These are phyloP conservation scores for Drosophila azteca DNA, from an alignment of 1,140 invertebrate species.

Conservation along the genomic window DNA sequence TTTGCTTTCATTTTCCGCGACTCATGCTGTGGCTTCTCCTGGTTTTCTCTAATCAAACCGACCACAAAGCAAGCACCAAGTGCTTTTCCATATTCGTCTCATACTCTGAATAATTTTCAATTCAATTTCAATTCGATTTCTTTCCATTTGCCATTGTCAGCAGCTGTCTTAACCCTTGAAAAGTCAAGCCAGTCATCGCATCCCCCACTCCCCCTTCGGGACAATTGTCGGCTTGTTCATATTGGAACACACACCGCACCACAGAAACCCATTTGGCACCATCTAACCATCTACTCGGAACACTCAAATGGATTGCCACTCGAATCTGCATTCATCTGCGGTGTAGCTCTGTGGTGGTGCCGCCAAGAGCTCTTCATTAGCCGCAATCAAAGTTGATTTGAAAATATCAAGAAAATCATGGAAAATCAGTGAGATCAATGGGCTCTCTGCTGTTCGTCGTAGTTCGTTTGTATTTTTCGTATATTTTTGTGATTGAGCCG, in stretches of 20 bases:
- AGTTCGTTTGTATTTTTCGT: constrained; percentile 19
- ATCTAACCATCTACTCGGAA: constrained; percentile 1
- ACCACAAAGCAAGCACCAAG: constrained; percentile 1
- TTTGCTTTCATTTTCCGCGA: background rate
- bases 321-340: background rate
- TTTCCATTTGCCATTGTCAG: constrained; percentile 9
- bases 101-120: constrained; percentile 36
- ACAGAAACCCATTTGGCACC: constrained; percentile 63
- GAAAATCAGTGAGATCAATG: constrained; percentile 76
- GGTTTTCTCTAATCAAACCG: constrained; percentile 20
- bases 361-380: constrained; percentile 38
- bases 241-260: constrained; percentile 22
- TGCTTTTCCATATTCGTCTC: constrained; percentile 18
- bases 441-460: background rate
- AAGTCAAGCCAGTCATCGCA: background rate
- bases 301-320: background rate
- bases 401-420: constrained; percentile 50
- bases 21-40: background rate
- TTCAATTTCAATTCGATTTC: constrained; percentile 29
- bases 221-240: constrained; percentile 26
- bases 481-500: constrained; percentile 50
- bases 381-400: constrained; percentile 49
- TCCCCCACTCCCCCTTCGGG: background rate
- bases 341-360: background rate
- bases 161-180: constrained; percentile 4